phyloP scores from a whole-genome alignment of 2,113 vertebrate species.

The Tragulus kanchil region DNA sequence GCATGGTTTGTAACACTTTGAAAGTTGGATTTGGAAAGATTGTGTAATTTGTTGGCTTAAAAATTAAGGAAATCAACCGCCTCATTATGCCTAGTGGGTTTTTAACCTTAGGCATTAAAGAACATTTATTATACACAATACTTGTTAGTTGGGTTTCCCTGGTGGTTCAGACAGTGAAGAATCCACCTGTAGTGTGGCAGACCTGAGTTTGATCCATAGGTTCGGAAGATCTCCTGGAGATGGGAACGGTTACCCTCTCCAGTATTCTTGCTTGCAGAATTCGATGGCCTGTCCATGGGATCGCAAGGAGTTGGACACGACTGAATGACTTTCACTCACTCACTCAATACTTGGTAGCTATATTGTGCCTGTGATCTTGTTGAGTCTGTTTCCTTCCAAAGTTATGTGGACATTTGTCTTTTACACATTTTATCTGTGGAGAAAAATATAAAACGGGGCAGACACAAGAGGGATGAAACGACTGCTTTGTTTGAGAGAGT shows the following conservation, averaged over 20 bases:
- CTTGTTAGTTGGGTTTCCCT: too few species aligned
- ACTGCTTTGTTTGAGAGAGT: conserved; percentile 1
- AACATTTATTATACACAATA: not conserved
- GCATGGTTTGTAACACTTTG: conserved; percentile 10
- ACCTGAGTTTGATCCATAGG: too few species aligned
- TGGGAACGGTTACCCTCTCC: too few species aligned
- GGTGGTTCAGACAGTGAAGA: too few species aligned
- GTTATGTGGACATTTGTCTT: not conserved
- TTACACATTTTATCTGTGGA: not conserved
- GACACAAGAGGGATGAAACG: not conserved
- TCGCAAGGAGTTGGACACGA: too few species aligned
- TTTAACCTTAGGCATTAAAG: not conserved
- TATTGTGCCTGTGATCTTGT: not conserved
- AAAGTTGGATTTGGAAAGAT: conserved; percentile 19
- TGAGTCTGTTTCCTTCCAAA: conserved; percentile 5
- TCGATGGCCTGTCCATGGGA: too few species aligned
- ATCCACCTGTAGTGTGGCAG: too few species aligned
- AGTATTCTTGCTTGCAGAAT: too few species aligned
- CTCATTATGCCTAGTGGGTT: not conserved
- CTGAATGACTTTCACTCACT: too few species aligned
- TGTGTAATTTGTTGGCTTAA: not conserved
- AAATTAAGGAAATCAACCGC: conserved; percentile 25
- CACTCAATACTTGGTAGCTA: too few species aligned
- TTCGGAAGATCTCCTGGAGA: too few species aligned
- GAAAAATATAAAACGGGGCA: conserved; percentile 39